phyloP scores from a whole-genome alignment of 2,888 invertebrate genomes.

The Apamea epomidion region DNA sequence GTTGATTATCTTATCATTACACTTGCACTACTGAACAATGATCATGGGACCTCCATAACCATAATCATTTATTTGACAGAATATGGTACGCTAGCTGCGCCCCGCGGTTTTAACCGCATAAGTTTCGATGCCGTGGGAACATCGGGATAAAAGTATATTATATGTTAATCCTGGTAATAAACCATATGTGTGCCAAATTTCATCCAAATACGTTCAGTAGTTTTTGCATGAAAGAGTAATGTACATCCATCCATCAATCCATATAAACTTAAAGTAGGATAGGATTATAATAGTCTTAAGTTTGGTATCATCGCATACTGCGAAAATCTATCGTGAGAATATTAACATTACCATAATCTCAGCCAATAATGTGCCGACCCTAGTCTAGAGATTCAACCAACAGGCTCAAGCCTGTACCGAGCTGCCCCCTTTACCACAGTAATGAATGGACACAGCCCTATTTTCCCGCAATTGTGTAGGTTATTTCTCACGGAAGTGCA shows the following conservation, averaged over 20 bases:
- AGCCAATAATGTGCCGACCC: constrained; percentile 28
- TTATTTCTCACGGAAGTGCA: constrained; percentile 73
- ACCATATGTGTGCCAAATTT: too few species aligned
- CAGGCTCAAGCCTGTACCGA: constrained; percentile 18
- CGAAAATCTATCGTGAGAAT: constrained; percentile 25
- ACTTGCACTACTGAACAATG: background rate
- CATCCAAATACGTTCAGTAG: too few species aligned
- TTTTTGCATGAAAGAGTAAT: too few species aligned
- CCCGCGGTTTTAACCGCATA: too few species aligned
- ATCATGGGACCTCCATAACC: background rate
- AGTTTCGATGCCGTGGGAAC: too few species aligned
- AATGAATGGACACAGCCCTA: constrained; percentile 55
- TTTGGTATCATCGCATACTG: background rate
- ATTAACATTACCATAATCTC: constrained; percentile 1
- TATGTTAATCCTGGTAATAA: too few species aligned
- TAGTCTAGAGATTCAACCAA: constrained; percentile 47
- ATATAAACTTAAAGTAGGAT: too few species aligned
- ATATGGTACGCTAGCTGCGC: too few species aligned
- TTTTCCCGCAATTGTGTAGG: constrained; percentile 69
- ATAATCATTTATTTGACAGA: too few species aligned
- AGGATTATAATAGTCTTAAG: background rate
- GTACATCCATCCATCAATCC: too few species aligned
- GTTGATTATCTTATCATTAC: too few species aligned
- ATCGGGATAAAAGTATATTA: too few species aligned
- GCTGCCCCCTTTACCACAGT: constrained; percentile 42